Conservation (phyloP, 2,113 vertebrate species). For the Arothron firmamentum region DNA sequence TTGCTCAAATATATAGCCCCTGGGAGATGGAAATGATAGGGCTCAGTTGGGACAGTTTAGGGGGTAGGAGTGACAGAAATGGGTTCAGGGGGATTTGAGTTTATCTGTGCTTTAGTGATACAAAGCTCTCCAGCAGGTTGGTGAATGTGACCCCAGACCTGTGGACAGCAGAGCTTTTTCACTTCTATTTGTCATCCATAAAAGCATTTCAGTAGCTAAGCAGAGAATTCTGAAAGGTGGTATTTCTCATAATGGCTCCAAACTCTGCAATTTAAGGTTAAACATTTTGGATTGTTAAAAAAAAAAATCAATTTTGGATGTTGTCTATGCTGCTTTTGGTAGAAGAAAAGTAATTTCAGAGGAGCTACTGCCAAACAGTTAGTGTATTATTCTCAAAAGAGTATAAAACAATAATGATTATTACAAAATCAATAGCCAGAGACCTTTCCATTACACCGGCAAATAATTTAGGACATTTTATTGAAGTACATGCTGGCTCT, state of each 20-base stretch:
- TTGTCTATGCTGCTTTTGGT: no score
- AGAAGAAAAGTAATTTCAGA: neutral
- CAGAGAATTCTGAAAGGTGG: neutral
- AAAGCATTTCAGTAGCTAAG: neutral
- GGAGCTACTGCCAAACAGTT: neutral
- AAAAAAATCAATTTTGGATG: no score
- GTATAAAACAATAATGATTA: neutral
- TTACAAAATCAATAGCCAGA: neutral
- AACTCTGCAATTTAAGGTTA: neutral
- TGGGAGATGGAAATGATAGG: conserved; percentile 44
- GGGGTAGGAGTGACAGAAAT: conserved; percentile 13
- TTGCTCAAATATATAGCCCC: conserved; percentile 46
- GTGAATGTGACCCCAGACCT: conserved; percentile 22
- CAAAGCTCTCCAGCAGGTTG: conserved; percentile 9
- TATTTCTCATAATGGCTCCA: neutral
- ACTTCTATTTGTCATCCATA: neutral
- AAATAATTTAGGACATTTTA: neutral
- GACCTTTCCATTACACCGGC: neutral
- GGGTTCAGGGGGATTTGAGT: conserved; percentile 16
- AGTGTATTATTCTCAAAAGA: neutral
- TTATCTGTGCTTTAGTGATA: conserved; percentile 5
- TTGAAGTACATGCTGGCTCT: neutral
- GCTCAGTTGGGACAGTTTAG: conserved; percentile 44
- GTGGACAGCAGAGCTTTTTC: conserved; percentile 7
- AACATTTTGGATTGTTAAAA: neutral